Evolutionary conservation across 2,888 invertebrate species (phyloP).

Genomic region (Tiliacea citrago): DNA sequence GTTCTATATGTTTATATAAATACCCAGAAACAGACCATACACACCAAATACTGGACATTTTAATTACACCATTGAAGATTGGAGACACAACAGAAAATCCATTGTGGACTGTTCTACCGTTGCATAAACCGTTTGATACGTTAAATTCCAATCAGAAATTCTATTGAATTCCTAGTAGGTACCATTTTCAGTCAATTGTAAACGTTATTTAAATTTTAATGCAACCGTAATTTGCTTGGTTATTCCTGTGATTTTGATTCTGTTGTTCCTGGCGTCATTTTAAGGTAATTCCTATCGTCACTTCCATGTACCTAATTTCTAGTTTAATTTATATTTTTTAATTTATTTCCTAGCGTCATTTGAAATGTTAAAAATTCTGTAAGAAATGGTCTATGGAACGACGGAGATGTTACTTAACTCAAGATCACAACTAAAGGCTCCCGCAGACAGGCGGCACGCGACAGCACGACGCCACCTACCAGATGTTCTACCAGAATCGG

Average conservation of each 20-base stretch:
- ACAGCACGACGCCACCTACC: no score
- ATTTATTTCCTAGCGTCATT: no score
- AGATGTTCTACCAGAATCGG: no score
- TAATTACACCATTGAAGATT: constrained; percentile 18
- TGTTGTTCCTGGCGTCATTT: not conserved
- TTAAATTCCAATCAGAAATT: constrained; percentile 26
- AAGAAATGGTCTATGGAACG: no score
- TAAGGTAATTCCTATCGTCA: not conserved
- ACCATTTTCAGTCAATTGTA: not conserved
- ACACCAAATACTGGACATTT: constrained; percentile 16
- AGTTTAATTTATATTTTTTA: not conserved
- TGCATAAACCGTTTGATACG: constrained; percentile 19
- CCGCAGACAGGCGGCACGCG: no score
- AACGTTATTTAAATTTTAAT: not conserved
- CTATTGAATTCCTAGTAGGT: constrained; percentile 13
- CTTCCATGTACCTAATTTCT: not conserved
- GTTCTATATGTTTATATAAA: no score
- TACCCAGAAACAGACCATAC: no score
- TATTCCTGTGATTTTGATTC: not conserved
- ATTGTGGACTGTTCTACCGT: constrained; percentile 11
- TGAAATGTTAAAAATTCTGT: no score
- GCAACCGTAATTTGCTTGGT: not conserved
- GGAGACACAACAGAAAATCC: constrained; percentile 10
- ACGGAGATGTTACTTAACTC: no score
- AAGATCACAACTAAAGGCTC: no score